phyloP scores from a whole-genome alignment of 2,113 vertebrate species.

The Oreocharis arfaki region DNA sequence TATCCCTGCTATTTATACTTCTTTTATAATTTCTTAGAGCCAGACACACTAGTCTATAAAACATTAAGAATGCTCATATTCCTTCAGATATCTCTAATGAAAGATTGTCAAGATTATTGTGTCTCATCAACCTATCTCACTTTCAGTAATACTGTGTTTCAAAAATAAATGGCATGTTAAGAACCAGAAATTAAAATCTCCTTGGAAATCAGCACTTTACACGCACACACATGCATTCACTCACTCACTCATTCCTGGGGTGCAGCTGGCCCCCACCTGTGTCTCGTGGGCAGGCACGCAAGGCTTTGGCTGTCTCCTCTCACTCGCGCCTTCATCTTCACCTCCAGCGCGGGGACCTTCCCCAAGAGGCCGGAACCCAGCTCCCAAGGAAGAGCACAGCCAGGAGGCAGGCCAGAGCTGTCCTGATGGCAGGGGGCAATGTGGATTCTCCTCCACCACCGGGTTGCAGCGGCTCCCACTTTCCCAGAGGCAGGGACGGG shows the following conservation, averaged over 20 bases:
- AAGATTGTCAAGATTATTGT: neutral
- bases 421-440: neutral
- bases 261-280: neutral
- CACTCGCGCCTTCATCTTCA: accelerated
- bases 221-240: accelerated
- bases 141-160: neutral
- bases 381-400: neutral
- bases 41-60: neutral
- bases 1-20: neutral
- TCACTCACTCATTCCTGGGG: neutral
- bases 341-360: accelerated
- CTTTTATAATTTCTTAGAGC: neutral
- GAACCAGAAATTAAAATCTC: neutral
- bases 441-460: accelerated
- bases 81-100: neutral
- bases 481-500: neutral
- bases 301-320: neutral
- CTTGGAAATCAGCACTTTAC: neutral
- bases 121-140: neutral
- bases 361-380: neutral
- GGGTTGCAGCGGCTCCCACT: accelerated
- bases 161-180: neutral
- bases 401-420: neutral
- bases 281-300: accelerated
- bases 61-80: neutral